phyloP scores from a whole-genome alignment of 2,797 vertebrate genomes.

The Siniperca undulata region DNA sequence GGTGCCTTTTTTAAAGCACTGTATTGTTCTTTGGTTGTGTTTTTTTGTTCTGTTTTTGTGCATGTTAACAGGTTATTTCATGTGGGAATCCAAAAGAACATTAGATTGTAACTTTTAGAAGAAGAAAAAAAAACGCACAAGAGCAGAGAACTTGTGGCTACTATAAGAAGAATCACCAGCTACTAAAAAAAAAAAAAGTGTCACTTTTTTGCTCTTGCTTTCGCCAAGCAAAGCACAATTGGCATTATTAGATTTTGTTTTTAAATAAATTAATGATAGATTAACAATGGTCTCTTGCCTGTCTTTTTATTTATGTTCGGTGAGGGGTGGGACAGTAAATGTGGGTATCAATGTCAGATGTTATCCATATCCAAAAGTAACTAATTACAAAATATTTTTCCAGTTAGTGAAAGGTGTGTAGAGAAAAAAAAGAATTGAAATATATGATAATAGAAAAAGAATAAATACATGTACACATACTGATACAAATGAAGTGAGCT shows the following conservation, averaged over 20 bases:
- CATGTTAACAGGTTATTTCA: constrained; percentile 74
- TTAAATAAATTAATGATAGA: constrained; percentile 84
- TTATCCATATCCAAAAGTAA: neutral
- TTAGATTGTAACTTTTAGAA: constrained; percentile 61
- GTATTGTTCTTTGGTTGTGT: constrained; percentile 66
- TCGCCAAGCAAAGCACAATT: constrained; percentile 78
- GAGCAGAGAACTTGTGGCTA: constrained; percentile 59
- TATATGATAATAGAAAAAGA: neutral
- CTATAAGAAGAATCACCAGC: constrained; percentile 78
- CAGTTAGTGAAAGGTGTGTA: neutral
- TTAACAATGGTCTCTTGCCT: constrained; percentile 53
- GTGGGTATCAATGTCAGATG: neutral
- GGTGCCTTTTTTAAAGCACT: constrained; percentile 80
- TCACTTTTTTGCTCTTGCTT: constrained; percentile 73
- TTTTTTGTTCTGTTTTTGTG: constrained; percentile 66
- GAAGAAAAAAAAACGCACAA: constrained; percentile 24
- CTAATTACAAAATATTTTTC: neutral
- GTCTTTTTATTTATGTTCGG: constrained; percentile 29
- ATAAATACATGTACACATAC: neutral
- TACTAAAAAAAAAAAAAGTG: constrained; percentile 59
- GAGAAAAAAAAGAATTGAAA: neutral
- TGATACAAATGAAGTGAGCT: too few species aligned
- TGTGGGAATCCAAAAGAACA: constrained; percentile 63
- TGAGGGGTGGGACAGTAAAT: neutral
- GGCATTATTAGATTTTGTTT: constrained; percentile 80